Conservation (phyloP, 2,797 vertebrate species). For the Periophthalmus magnuspinnatus region DNA sequence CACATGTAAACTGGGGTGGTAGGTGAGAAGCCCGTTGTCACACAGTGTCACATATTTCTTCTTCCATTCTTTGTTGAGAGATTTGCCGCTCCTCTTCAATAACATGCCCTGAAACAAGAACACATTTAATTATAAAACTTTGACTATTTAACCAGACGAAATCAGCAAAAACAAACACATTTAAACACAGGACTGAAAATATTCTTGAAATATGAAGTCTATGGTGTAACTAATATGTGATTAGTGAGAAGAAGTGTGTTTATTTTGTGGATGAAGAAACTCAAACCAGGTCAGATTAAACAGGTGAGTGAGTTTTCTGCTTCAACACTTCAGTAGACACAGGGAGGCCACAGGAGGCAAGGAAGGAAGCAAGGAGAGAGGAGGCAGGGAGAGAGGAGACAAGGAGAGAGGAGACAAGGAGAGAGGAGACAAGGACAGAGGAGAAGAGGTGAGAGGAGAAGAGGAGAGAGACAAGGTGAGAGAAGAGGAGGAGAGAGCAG, state of each 20-base stretch:
- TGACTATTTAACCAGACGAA: neutral
- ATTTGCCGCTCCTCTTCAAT: conserved; percentile 93
- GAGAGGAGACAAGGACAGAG: too few species aligned
- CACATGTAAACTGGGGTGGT: conserved; percentile 95
- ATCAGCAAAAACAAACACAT: too few species aligned
- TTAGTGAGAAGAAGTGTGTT: too few species aligned
- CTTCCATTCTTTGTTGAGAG: conserved; percentile 98
- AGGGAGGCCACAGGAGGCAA: neutral
- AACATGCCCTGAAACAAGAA: conserved; percentile 86
- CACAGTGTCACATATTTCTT: conserved; percentile 97
- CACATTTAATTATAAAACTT: neutral
- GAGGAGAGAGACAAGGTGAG: neutral
- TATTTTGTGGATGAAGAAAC: neutral
- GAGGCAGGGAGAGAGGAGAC: too few species aligned
- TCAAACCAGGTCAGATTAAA: neutral
- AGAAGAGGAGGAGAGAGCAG: too few species aligned
- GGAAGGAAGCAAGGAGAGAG: too few species aligned
- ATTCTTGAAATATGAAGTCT: neutral
- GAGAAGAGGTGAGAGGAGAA: neutral
- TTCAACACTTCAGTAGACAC: neutral
- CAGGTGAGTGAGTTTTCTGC: neutral
- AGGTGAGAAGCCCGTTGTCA: conserved; percentile 94
- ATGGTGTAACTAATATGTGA: neutral
- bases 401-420: neutral
- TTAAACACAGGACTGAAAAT: too few species aligned